phyloP scores from a whole-genome alignment of 2,888 invertebrate genomes.

The Aquatica leii region DNA sequence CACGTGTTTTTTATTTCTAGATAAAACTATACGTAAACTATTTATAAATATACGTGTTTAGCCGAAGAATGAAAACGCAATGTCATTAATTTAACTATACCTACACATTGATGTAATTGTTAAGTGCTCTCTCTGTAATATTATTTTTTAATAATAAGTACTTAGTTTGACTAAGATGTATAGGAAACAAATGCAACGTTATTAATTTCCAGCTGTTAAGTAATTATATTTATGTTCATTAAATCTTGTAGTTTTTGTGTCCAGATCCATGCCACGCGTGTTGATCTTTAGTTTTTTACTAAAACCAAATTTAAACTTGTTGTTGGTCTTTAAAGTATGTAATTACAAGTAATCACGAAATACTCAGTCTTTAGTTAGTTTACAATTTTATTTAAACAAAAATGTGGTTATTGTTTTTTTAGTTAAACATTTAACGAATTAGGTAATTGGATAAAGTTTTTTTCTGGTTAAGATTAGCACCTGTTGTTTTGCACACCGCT shows the following conservation, averaged over 20 bases:
- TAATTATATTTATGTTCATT: slow-evolving; percentile 25
- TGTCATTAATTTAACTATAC: too few relatives aligned
- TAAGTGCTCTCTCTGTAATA: too few relatives aligned
- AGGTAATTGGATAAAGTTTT: too few relatives aligned
- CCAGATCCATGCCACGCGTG: slow-evolving; percentile 30
- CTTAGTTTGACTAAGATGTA: slow-evolving; percentile 15
- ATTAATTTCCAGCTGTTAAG: slow-evolving; percentile 27
- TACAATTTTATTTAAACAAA: neutral
- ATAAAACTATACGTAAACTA: too few relatives aligned
- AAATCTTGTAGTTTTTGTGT: slow-evolving; percentile 16
- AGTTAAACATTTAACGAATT: too few relatives aligned
- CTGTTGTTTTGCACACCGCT: too few relatives aligned
- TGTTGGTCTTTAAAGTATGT: slow-evolving; percentile 29
- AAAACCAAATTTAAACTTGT: slow-evolving; percentile 28
- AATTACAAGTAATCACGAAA: slow-evolving; percentile 31
- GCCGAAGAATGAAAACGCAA: too few relatives aligned
- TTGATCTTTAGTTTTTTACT: slow-evolving; percentile 28
- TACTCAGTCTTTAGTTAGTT: slow-evolving; percentile 14
- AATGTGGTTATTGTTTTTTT: too few relatives aligned
- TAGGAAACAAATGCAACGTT: slow-evolving; percentile 3
- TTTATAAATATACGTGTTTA: too few relatives aligned
- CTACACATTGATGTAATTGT: too few relatives aligned
- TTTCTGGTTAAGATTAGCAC: too few relatives aligned
- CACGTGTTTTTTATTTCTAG: too few relatives aligned
- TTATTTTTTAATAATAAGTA: neutral